Base-by-base conservation (phyloP, 1,140 invertebrate genomes). In the Ceratina calcarata region DNA sequence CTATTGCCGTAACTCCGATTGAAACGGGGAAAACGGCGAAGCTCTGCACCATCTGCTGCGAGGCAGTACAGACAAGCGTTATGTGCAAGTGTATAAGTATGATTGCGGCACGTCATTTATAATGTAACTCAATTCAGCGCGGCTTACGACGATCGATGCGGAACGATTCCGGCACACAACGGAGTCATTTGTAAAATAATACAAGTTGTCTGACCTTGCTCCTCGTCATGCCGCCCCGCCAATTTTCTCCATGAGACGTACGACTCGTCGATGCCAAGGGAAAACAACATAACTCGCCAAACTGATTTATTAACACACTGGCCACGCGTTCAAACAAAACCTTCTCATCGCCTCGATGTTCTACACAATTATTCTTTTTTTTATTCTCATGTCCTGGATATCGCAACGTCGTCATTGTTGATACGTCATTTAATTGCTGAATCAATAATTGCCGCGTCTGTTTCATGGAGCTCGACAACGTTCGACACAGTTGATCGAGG, bases 51-150 rank as follows among this genome's bases (percentile, higher is more conserved):
- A 70, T 32, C 16, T 45, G 58, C 4, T 6, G 49, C n/a, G 32
- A 37, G 32, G 32, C 32, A 37, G 32, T 37, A 37, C 32, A 6
- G 32, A 6, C 6, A 37, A 37, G 37, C 37, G 37, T 45, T 45
- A 45, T 45, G 37, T 45, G 37, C 37, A 45, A 45, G 37, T 45
- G 37, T 45, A 64, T 69, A 70, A 60, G 18, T 37, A 64, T 51
- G 66, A 77, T 49, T 58, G 15, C 62, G 76, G 72, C 65, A 76
- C 24, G 79, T 88, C 86, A 89, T 91, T 80, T 84, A 90, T 90
- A 89, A 91, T 90, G 87, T 80, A 90, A 85, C 85, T 87, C 82
- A 87, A 90, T 90, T 86, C 85, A 84, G 58, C 74, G 24, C 22
- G 27, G 45, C 22, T 45, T 71, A 69, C 71, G 22, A 80, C 80